phyloP scores from a whole-genome alignment of 2,113 vertebrate genomes.

The Dasyornis broadbenti region DNA sequence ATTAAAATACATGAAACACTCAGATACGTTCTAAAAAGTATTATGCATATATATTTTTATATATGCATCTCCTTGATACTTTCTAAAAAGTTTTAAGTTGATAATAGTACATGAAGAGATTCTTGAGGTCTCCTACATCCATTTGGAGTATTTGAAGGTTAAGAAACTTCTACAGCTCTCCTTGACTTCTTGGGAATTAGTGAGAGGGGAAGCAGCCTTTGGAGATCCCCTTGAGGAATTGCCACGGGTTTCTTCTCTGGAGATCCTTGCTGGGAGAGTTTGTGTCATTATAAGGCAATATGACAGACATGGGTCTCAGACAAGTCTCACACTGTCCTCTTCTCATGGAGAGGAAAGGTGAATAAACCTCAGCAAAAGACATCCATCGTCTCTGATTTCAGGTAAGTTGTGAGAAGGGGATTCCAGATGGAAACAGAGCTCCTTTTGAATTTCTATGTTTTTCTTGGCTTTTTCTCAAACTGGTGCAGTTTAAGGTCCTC shows the following conservation, averaged over 20 bases:
- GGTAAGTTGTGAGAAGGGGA: neutral
- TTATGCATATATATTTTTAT: neutral
- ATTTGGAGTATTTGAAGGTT: neutral
- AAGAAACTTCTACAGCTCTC: neutral
- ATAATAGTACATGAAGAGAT: neutral
- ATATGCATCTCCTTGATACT: neutral
- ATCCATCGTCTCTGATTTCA: neutral
- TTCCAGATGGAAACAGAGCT: neutral
- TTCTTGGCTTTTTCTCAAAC: neutral
- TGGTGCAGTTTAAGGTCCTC: neutral
- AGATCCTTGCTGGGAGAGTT: neutral
- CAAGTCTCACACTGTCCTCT: neutral
- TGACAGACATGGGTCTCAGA: neutral
- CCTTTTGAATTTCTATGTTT: neutral
- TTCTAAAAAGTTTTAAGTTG: neutral
- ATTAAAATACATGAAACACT: neutral
- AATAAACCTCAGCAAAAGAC: neutral
- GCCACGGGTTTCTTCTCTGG: neutral
- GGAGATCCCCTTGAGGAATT: neutral
- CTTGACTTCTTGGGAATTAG: neutral
- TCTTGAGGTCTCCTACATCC: neutral
- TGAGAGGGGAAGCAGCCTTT: neutral
- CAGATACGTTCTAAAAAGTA: neutral
- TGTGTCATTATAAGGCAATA: neutral
- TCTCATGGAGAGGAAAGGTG: neutral